Base-by-base conservation (phyloP, 2,888 invertebrate genomes). In the Erebia aethiops region DNA sequence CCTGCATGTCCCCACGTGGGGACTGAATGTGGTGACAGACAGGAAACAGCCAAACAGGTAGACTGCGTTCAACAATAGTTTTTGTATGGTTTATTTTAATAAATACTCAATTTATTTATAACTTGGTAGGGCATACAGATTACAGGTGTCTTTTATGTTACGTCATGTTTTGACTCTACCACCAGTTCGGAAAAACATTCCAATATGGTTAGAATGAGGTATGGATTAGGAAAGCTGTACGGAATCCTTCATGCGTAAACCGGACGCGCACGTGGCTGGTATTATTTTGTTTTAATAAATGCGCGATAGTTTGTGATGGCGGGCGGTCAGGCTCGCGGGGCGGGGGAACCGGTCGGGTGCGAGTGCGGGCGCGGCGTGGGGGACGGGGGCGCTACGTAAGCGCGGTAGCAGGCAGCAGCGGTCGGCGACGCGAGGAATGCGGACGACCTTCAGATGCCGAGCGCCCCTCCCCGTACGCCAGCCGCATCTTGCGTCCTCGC, bases 361-460 rank as follows among this genome's bases (percentile, higher is more conserved):
- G 74, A 14, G 49, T 16, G 76, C 79, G 77, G 91, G 81, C 76
- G 78, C 75, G 77, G 79, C 78, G 83, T 81, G 85, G 89, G 81
- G 85, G 90, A 87, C 89, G 82, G 83, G 86, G 91, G 90, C 90
- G 92, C 92, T 92, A 93, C 93, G 93, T 93, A 93, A 93, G 92
- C 92, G 92, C 92, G 92, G 93, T 92, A 92, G 93, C 92, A 85
- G 91, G 93, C 92, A 92, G 93, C 92, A 85, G 91, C 91, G 92
- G 92, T 87, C 91, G 91, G 91, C 91, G 92, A 91, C 91, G 91
- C 88, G 87, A 88, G 92, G 93, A 92, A 93, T 93, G 93, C 92
- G 92, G 93, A 90, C 92, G 93, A 92, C 93, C 93, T 93, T 93
- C 92, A 92, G 89, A 92, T 92, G 89, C 91, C 92, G 91, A 90